Conservation (phyloP, 1,140 invertebrate genomes). For the Hylaeus volcanicus region DNA sequence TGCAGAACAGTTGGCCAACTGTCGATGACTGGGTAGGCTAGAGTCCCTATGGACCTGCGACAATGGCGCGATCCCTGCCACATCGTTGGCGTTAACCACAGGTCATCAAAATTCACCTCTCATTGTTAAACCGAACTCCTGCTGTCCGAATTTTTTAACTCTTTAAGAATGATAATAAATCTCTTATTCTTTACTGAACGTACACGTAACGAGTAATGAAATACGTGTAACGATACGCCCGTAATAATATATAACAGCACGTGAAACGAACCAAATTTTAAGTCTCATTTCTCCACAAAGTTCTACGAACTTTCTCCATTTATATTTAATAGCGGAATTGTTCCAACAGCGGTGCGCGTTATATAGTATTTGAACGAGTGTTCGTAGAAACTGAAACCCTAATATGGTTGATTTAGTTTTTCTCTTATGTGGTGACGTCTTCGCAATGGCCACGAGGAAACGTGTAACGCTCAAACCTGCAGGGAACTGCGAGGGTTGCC, state of each 20-base stretch:
- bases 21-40: constrained; percentile 45
- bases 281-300: too few species aligned
- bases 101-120: constrained; percentile 49
- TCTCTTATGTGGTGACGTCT: neutral
- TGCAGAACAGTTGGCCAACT: constrained; percentile 49
- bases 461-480: neutral
- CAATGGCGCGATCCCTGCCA: constrained; percentile 41
- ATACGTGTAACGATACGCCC: too few species aligned
- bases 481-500: constrained; percentile 6
- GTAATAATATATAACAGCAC: too few species aligned
- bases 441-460: constrained; percentile 5
- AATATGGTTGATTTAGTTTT: constrained; percentile 14
- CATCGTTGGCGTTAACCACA: constrained; percentile 51
- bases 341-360: constrained; percentile 7
- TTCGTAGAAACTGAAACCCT: neutral
- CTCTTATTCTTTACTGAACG: too few species aligned
- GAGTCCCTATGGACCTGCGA: constrained; percentile 40
- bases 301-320: neutral
- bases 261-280: too few species aligned
- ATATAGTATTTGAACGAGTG: constrained; percentile 17
- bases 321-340: neutral
- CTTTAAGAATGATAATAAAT: too few species aligned
- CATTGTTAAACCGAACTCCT: constrained; percentile 27
- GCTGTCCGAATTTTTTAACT: constrained; percentile 34
- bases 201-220: too few species aligned